phyloP scores from a whole-genome alignment of 2,797 vertebrate genomes.

The Myiothlypis chrysogaster region DNA sequence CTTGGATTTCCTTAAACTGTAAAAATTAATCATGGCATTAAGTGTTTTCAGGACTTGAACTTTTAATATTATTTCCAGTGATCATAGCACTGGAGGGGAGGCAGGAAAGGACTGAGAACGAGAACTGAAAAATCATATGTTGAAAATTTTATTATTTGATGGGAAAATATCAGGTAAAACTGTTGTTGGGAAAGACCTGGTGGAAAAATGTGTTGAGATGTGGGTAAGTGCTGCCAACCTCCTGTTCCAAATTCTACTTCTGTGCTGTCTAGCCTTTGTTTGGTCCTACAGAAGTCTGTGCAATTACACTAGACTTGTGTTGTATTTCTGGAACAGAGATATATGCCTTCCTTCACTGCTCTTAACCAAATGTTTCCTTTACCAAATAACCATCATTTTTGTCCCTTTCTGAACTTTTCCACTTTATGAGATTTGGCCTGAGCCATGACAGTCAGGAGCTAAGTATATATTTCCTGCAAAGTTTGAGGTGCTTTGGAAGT shows the following conservation, averaged over 20 bases:
- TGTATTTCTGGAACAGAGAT: conserved; percentile 26
- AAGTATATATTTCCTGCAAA: background rate
- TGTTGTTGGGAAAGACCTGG: conserved; percentile 21
- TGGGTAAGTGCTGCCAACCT: conserved; percentile 46
- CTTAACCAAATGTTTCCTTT: background rate
- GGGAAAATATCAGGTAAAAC: conserved; percentile 25
- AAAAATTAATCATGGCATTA: conserved; percentile 44
- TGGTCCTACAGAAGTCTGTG: conserved; percentile 47
- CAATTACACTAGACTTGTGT: conserved; percentile 21
- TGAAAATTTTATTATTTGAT: conserved; percentile 11
- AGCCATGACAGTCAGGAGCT: background rate
- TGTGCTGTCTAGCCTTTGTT: conserved; percentile 53
- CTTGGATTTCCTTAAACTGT: conserved; percentile 30
- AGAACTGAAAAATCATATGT: conserved; percentile 45
- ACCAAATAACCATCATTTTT: background rate
- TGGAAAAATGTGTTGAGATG: conserved; percentile 59
- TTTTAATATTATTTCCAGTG: conserved; percentile 59
- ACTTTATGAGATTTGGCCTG: background rate
- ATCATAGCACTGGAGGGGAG: background rate
- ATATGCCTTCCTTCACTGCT: background rate
- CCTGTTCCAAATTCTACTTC: conserved; percentile 58
- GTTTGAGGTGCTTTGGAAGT: background rate
- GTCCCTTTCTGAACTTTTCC: background rate
- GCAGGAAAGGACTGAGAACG: background rate
- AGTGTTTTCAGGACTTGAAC: conserved; percentile 43